Conservation (phyloP, 2,113 vertebrate genomes). For the Antechinus flavipes region DNA sequence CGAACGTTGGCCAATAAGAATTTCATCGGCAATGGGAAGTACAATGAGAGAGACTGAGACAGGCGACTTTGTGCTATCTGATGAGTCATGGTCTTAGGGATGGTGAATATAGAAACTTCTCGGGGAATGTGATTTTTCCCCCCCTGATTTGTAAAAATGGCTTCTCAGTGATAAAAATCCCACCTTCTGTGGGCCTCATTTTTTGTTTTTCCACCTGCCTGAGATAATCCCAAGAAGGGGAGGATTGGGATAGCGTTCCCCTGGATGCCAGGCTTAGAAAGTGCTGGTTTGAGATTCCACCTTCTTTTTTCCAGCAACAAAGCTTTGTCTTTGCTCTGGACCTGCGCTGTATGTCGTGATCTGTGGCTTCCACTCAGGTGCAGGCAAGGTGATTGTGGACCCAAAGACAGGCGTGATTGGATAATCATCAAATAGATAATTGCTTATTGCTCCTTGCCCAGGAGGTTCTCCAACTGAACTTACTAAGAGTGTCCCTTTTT, state of each 20-base stretch:
- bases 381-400: slow-evolving; percentile 33
- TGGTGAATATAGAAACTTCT: slow-evolving; percentile 18
- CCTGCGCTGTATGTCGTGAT: not conserved
- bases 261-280: not conserved
- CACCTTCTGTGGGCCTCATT: not conserved
- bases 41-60: not conserved
- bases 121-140: slow-evolving; percentile 20
- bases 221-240: not conserved
- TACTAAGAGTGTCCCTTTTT: slow-evolving; percentile 71
- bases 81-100: slow-evolving; percentile 20
- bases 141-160: slow-evolving; percentile 14
- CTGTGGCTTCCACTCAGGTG: slow-evolving; percentile 34
- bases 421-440: slow-evolving; percentile 21
- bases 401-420: not conserved
- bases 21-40: slow-evolving; percentile 39
- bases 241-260: slow-evolving; percentile 8
- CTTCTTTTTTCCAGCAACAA: not conserved
- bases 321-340: not conserved
- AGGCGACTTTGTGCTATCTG: slow-evolving; percentile 25
- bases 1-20: not conserved
- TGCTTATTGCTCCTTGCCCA: not conserved
- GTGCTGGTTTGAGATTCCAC: slow-evolving; percentile 28
- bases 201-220: not conserved
- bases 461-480: slow-evolving; percentile 55
- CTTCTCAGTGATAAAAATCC: slow-evolving; percentile 9